phyloP scores from a whole-genome alignment of 2,888 invertebrate genomes.

The Sesia apiformis region DNA sequence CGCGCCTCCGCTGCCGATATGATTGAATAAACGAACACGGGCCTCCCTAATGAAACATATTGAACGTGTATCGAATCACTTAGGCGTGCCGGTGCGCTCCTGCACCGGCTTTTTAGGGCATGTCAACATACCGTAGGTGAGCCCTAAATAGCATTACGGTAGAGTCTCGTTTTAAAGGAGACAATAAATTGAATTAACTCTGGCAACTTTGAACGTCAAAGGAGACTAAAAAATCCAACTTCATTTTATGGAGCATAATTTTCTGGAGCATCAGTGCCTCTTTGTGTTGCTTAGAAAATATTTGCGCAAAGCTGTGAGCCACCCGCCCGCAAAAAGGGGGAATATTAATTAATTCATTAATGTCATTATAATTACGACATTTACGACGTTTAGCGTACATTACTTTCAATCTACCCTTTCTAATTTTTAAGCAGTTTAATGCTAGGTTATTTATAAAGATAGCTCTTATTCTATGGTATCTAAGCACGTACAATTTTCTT shows the following conservation, averaged over 20 bases:
- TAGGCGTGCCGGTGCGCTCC: constrained; percentile 58
- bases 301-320: constrained; percentile 36
- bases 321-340: neutral
- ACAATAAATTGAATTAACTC: constrained; percentile 69
- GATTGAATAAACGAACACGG: constrained; percentile 69
- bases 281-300: constrained; percentile 55
- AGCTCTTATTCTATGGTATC: no score
- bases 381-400: constrained; percentile 42
- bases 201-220: constrained; percentile 62
- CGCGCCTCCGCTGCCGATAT: constrained; percentile 48
- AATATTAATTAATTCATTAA: constrained; percentile 57
- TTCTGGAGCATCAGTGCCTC: constrained; percentile 45
- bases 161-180: constrained; percentile 66
- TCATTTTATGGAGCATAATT: constrained; percentile 61
- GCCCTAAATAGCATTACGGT: constrained; percentile 63
- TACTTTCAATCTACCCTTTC: constrained; percentile 27
- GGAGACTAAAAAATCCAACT: constrained; percentile 48
- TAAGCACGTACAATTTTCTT: no score
- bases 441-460: no score
- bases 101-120: constrained; percentile 59
- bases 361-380: constrained; percentile 51
- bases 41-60: constrained; percentile 71
- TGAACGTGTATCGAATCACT: constrained; percentile 74
- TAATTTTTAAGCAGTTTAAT: neutral
- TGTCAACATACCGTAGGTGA: constrained; percentile 64